phyloP scores from a whole-genome alignment of 1,140 invertebrate genomes.

The Vollenhovia emeryi region DNA sequence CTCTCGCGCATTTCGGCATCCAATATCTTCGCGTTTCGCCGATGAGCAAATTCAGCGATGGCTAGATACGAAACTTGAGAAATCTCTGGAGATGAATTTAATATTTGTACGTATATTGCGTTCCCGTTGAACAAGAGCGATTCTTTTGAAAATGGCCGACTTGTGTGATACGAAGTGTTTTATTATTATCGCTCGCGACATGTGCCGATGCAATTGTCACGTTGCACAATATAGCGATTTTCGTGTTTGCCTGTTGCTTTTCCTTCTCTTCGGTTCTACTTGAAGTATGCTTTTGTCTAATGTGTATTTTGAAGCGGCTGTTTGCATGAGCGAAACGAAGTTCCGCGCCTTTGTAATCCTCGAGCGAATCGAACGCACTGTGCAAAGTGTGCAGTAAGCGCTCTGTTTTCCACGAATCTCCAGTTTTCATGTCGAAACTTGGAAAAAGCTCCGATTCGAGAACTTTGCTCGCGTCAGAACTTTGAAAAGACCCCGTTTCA shows the following conservation, averaged over 20 bases:
- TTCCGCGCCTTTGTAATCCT: neutral
- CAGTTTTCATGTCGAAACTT: neutral
- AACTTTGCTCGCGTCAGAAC: neutral
- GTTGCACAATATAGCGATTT: neutral
- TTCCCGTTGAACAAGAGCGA: neutral
- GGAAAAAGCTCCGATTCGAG: neutral
- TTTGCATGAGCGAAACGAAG: slow-evolving; percentile 15
- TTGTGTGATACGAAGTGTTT: neutral
- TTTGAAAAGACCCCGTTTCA: neutral
- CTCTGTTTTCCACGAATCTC: neutral
- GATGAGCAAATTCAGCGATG: neutral
- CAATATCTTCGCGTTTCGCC: neutral
- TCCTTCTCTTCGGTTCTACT: neutral
- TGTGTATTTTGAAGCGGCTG: neutral
- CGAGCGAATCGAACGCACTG: slow-evolving; percentile 11
- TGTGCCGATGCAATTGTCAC: neutral
- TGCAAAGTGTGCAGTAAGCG: neutral
- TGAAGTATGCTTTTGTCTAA: neutral
- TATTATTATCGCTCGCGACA: neutral
- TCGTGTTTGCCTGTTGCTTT: slow-evolving; percentile 12
- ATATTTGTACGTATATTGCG: neutral
- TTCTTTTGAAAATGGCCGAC: neutral
- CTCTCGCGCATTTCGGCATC: neutral
- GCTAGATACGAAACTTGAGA: neutral
- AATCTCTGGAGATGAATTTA: neutral